These are phyloP conservation scores for Lerista edwardsae DNA, from an alignment of 2,797 vertebrate genomes.

Conservation along the genomic window DNA sequence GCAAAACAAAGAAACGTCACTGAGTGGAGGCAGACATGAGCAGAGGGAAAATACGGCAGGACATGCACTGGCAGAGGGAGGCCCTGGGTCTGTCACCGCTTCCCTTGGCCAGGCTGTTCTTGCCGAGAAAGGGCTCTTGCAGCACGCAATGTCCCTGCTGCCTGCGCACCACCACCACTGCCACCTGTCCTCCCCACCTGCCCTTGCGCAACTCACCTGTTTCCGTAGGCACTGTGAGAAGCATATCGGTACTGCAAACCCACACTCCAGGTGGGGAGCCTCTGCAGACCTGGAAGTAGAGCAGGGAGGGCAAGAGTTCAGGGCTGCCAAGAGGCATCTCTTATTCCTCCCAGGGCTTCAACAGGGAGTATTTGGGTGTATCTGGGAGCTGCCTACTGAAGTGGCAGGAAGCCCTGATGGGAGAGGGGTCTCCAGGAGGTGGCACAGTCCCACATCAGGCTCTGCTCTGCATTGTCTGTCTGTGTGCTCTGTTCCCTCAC, in stretches of 20 bases:
- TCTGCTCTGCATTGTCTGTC: too few relatives aligned
- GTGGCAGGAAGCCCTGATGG: too few relatives aligned
- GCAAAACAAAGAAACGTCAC: neutral
- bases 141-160: too few relatives aligned
- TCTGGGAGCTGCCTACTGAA: neutral
- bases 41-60: too few relatives aligned
- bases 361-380: neutral
- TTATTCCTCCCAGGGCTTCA: neutral
- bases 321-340: neutral
- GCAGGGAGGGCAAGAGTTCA: neutral
- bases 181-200: accelerated
- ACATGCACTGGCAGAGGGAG: too few relatives aligned
- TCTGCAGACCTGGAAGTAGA: conserved; percentile 82
- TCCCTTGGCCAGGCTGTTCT: too few relatives aligned
- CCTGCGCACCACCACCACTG: neutral
- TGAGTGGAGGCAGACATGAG: neutral
- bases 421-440: too few relatives aligned
- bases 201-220: conserved; percentile 75
- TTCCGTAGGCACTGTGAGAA: conserved; percentile 80
- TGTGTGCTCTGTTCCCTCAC: neutral
- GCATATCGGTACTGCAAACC: conserved; percentile 96
- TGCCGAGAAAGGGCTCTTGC: too few relatives aligned
- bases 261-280: conserved; percentile 92
- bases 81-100: too few relatives aligned
- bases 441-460: neutral